Evolutionary conservation across 2,888 invertebrate genomes (phyloP), one percentile per base, ranked within the genome.

Genomic region (Doris montereyensis): DNA sequence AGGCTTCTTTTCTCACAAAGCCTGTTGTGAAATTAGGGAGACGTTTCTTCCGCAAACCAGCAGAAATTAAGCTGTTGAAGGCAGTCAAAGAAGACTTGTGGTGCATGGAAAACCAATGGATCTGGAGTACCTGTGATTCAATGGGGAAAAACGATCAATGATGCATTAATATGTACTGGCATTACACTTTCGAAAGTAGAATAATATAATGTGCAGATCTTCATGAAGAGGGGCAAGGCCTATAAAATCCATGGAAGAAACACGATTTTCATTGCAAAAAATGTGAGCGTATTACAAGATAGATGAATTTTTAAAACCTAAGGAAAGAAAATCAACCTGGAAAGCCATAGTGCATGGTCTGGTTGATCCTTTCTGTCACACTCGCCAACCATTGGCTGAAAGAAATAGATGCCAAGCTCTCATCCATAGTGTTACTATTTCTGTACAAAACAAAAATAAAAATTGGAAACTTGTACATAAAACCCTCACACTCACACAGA

Each of bases 311-410:
- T n/a, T n/a, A n/a, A n/a, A n/a, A n/a, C n/a, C n/a, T n/a, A n/a
- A n/a, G n/a, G n/a, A n/a, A n/a, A 10, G 5, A 28, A 52, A 26
- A n/a, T 52, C 82, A 83, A 78, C 94, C 94, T 87, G 93, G 93
- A 86, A 94, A 94, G 85, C 94, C 94, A 88, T 94, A 95, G 88
- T 94, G 94, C 93, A 96, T 94, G 17, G 94, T 93, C 83, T 94
- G 94, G 91, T 96, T 96, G 76, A 96, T 94, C 30, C 94, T 92
- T 89, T 96, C 96, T 10, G 95, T 95, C 17, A 95, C 94, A 86
- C 95, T 94, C 1, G 94, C 94, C 67, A 96, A 91, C 96, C 96
- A 96, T 72, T 94, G 93, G 10, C 94, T 91, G 89, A 95, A 96
- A 30, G 86, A 89, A 82, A 94, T 89, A 71, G 88, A 91, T 0